A percentile compares a stretch with the other conserved stretches of the same genome.
These are phyloP conservation scores for Steromphala cineraria DNA, from an alignment of 2,888 invertebrate species.

Conservation along the genomic window DNA sequence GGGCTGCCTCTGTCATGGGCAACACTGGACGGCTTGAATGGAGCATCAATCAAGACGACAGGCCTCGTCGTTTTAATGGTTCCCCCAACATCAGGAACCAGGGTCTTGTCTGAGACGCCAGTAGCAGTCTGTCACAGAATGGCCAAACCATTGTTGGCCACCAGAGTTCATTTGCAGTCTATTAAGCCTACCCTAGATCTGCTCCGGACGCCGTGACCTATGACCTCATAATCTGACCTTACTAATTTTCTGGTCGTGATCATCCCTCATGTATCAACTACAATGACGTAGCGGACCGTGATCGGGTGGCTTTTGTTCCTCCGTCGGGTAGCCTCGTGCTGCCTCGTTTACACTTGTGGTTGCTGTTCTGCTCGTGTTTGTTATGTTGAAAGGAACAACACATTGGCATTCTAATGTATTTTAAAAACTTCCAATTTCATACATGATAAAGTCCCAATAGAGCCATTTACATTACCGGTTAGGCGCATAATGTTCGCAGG, in stretches of 20 bases:
- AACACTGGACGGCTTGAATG: background rate
- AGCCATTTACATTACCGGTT: no score
- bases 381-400: background rate
- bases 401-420: no score
- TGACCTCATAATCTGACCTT: background rate
- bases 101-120: background rate
- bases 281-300: background rate
- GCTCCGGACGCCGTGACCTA: slow-evolving; percentile 12
- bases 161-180: slow-evolving; percentile 20
- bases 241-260: background rate
- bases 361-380: background rate
- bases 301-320: no score
- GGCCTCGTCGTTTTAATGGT: slow-evolving; percentile 19
- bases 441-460: no score
- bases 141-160: background rate
- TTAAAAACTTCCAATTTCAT: no score
- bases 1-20: background rate
- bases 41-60: slow-evolving; percentile 15
- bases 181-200: slow-evolving; percentile 6
- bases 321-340: no score
- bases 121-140: background rate
- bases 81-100: slow-evolving; percentile 7
- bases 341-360: background rate
- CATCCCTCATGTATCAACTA: background rate
- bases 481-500: no score